These are phyloP conservation scores for Chamaetylas fuelleborni DNA, from an alignment of 2,113 vertebrate species.

Conservation along the genomic window DNA sequence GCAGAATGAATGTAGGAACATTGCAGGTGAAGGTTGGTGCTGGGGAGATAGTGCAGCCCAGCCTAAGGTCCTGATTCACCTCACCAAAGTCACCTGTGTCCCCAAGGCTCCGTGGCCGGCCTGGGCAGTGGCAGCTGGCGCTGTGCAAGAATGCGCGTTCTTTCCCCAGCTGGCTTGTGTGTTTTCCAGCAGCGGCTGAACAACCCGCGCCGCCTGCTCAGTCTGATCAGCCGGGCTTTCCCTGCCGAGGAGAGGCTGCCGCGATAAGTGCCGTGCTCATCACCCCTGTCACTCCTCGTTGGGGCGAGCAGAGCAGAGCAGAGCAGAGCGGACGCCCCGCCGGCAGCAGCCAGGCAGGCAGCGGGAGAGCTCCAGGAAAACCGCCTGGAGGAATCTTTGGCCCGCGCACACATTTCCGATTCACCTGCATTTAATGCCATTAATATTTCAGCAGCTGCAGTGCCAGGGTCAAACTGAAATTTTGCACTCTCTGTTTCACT, in stretches of 20 bases:
- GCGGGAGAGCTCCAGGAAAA: neutral
- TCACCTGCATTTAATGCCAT: conserved; percentile 65
- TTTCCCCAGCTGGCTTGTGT: neutral
- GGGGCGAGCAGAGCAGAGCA: neutral
- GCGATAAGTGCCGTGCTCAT: neutral
- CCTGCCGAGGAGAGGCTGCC: neutral
- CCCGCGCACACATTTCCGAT: conserved; percentile 23
- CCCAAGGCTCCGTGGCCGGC: accelerated
- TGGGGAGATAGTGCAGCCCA: accelerated
- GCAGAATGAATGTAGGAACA: neutral
- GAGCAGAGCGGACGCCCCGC: neutral
- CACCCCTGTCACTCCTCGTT: conserved; percentile 46
- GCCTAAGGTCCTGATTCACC: neutral
- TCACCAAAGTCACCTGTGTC: neutral
- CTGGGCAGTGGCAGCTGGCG: accelerated
- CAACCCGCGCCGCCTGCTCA: neutral
- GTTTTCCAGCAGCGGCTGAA: neutral
- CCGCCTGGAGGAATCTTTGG: conserved; percentile 48
- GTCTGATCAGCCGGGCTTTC: conserved; percentile 21
- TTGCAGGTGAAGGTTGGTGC: accelerated
- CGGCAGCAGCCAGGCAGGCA: neutral
- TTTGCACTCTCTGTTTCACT: conserved; percentile 63
- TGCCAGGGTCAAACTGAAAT: conserved; percentile 63
- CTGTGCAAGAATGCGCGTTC: accelerated
- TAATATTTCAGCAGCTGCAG: conserved; percentile 70